Evolutionary conservation across 2,113 vertebrate genomes (phyloP).

Genomic region (Mystacornis crossleyi): DNA sequence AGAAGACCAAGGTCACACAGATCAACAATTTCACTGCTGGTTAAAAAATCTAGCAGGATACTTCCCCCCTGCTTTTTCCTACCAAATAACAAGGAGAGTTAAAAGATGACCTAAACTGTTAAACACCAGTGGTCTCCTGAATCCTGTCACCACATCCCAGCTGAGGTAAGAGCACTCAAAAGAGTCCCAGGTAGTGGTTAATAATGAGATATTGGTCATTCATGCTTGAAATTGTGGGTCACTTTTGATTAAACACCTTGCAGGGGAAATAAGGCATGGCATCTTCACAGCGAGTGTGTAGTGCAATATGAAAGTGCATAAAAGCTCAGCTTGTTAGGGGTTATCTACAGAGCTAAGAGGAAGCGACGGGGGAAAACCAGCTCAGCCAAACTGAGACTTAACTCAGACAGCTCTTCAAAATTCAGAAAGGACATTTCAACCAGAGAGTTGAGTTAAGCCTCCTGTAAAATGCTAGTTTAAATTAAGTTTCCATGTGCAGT

Average conservation of each 20-base stretch:
- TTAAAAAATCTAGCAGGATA: neutral
- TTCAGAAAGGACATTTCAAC: neutral
- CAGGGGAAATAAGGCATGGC: slow-evolving; percentile 63
- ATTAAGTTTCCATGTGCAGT: neutral
- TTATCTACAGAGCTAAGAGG: neutral
- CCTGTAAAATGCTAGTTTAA: neutral
- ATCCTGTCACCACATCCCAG: neutral
- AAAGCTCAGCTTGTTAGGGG: slow-evolving; percentile 62
- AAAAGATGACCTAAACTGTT: neutral
- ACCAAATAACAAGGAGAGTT: neutral
- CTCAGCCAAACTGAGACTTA: neutral
- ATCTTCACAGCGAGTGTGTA: slow-evolving; percentile 13
- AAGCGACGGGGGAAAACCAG: neutral
- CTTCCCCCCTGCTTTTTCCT: neutral
- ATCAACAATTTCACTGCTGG: neutral
- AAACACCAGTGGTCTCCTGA: neutral
- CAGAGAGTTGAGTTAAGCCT: neutral
- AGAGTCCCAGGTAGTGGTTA: slow-evolving; percentile 28
- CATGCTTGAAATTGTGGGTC: slow-evolving; percentile 77
- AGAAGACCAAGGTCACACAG: neutral
- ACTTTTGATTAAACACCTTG: slow-evolving; percentile 75
- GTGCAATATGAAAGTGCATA: slow-evolving; percentile 43
- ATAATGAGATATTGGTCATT: slow-evolving; percentile 56
- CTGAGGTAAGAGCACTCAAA: neutral
- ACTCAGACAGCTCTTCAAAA: neutral